Base-by-base conservation (phyloP, 2,113 vertebrate species). In the Takifugu bimaculatus region DNA sequence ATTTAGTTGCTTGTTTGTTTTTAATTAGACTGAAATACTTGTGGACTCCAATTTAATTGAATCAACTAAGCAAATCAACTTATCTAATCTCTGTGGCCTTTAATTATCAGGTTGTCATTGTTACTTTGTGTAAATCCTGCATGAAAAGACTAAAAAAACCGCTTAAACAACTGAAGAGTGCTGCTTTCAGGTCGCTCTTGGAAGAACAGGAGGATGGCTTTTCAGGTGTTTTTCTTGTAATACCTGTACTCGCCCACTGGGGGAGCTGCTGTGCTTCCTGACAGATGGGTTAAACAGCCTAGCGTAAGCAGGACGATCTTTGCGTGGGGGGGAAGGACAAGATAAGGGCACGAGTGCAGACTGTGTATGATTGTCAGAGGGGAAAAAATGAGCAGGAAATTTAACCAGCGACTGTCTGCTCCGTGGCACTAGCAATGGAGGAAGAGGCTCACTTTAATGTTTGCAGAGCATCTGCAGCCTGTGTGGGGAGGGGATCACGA, bases 281-380 rank as follows among this genome's bases (percentile, higher is more conserved):
- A 75, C 72, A 74, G 76, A 76, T 80, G 65, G 65, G 13, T 6
- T 29, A 28, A 26, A 58, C 74, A 78, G 67, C 65, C 50, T 50
- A 20, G 64, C 61, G 3, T 78, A 44, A 82, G 72, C 80, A 72
- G 76, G 73, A 79, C 81, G 75, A 74, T 76, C 56, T 81, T 32
- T 50, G 6, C 59, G 73, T 81, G 72, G 53, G 47, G 64, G 47
- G 52, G 79, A 86, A 87, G 84, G 85, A 72, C 84, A 74, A 57
- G 60, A 57, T 78, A 74, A 89, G 84, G 81, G 60, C 78, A 83
- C 12, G 45, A 52, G 52, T 3, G 5, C 35, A 28, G 20, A 15
- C 2, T 54, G 29, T 74, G 39, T 27, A 3, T 50, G 26, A 71
- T 29, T 28, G 48, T 3, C 25, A 3, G 54, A 39, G 29, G 54